Evolutionary conservation across 1,140 invertebrate genomes (phyloP).

Genomic region (Neodiprion lecontei): DNA sequence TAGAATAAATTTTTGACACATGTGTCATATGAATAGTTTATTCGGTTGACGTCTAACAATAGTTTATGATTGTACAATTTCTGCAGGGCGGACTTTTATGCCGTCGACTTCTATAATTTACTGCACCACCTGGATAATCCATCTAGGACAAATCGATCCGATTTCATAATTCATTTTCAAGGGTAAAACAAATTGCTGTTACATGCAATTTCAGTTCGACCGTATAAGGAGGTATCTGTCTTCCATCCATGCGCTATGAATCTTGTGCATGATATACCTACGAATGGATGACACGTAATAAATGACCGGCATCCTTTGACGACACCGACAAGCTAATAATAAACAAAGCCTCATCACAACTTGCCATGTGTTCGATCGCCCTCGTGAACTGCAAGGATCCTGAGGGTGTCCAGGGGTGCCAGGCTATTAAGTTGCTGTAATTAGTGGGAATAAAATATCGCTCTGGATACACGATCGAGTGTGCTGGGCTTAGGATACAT

Average conservation of each 20-base stretch:
- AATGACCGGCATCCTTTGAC: background rate
- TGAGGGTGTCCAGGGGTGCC: background rate
- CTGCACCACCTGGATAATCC: too few species aligned
- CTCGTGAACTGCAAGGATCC: background rate
- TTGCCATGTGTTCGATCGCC: constrained; percentile 8
- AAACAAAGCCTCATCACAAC: constrained; percentile 13
- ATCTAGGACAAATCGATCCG: too few species aligned
- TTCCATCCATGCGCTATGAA: background rate
- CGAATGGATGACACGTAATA: background rate
- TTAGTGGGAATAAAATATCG: constrained; percentile 14
- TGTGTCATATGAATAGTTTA: background rate
- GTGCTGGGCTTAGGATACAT: background rate
- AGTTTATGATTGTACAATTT: too few species aligned
- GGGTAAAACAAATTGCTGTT: too few species aligned
- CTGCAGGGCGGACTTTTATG: too few species aligned
- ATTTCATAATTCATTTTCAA: too few species aligned
- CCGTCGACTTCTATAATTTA: too few species aligned
- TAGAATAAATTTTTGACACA: background rate
- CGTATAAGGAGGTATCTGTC: background rate
- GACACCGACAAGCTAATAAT: constrained; percentile 9
- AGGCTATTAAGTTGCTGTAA: constrained; percentile 12
- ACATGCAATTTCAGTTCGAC: background rate
- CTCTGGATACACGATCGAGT: background rate
- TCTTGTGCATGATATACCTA: background rate
- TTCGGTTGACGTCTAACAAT: too few species aligned